Percentiles rank a stretch among this genome's conserved stretches.
Evolutionary conservation across 2,888 invertebrate genomes (phyloP).

Genomic region (Alentia gelatinosa): DNA sequence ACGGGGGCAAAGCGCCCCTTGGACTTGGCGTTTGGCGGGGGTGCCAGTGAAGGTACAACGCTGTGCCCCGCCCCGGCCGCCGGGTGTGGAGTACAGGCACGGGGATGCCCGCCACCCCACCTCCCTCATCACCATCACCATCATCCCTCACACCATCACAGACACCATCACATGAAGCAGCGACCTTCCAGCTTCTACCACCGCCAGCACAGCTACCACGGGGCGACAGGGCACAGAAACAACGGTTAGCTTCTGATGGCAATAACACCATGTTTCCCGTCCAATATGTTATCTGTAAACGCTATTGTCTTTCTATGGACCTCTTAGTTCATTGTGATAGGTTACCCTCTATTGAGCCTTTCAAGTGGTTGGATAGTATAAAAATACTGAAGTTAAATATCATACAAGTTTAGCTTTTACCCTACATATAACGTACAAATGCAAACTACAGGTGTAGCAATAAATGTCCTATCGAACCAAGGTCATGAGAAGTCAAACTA

Average conservation of each 20-base stretch:
- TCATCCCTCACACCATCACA: neutral
- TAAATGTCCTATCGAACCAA: no score
- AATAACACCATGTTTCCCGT: no score
- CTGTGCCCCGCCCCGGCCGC: neutral
- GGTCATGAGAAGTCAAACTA: no score
- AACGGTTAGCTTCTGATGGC: neutral
- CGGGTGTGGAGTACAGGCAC: neutral
- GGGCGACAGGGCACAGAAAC: neutral
- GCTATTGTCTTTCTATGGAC: no score
- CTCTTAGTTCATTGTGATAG: no score
- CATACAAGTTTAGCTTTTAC: no score
- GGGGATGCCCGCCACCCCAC: neutral
- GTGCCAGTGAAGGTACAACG: neutral
- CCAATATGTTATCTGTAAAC: no score
- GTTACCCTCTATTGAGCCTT: no score
- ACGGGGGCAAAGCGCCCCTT: conserved; percentile 33
- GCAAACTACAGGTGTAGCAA: no score
- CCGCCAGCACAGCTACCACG: conserved; percentile 31
- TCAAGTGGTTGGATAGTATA: no score
- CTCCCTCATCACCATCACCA: conserved; percentile 5
- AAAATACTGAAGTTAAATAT: no score
- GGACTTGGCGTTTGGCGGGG: conserved; percentile 34
- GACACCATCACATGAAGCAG: neutral
- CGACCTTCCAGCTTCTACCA: conserved; percentile 45
- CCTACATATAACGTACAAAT: no score